Conservation (phyloP, 2,113 vertebrate genomes). For the Psilopogon haemacephalus region DNA sequence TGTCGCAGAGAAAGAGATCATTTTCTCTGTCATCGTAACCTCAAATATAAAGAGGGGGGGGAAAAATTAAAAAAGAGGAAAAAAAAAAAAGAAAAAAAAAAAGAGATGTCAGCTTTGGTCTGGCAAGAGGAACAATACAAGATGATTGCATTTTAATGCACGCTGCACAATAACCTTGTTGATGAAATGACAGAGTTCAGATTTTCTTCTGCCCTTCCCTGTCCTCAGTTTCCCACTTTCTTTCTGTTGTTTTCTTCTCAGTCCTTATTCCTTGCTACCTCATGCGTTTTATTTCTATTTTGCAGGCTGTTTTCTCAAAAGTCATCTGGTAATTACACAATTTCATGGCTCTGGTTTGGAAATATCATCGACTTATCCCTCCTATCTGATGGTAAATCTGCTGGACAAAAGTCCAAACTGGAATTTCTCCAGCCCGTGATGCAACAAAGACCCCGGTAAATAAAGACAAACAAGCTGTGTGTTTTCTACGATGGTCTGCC, state of each 20-base stretch:
- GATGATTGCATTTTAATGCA: constrained; percentile 1
- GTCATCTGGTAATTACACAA: not conserved
- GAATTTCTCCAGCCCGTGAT: constrained; percentile 70
- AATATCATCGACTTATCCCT: not conserved
- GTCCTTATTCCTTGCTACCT: not conserved
- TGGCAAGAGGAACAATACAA: not conserved
- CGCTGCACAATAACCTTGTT: not conserved
- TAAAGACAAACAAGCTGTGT: constrained; percentile 76
- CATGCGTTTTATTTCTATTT: not conserved
- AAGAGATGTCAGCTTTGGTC: constrained; percentile 43
- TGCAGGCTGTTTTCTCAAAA: not conserved
- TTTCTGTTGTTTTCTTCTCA: not conserved
- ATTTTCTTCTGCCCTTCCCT: constrained; percentile 46
- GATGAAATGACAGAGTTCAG: not conserved
- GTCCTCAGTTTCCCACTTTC: constrained; percentile 20
- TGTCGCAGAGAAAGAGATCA: constrained; percentile 97
- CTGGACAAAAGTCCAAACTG: constrained; percentile 46
- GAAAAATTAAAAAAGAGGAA: not conserved
- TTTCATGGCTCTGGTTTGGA: constrained; percentile 12
- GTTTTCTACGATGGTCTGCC: constrained; percentile 72
- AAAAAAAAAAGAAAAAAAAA: constrained; percentile 7
- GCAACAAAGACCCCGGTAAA: constrained; percentile 74
- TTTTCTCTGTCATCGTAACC: constrained; percentile 98
- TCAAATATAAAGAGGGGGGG: constrained; percentile 74
- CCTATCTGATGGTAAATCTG: not conserved